Evolutionary conservation across 1,140 invertebrate species (phyloP), one percentile per base, ranked within the genome.

Genomic region (Stratiolaelaps scimitus): DNA sequence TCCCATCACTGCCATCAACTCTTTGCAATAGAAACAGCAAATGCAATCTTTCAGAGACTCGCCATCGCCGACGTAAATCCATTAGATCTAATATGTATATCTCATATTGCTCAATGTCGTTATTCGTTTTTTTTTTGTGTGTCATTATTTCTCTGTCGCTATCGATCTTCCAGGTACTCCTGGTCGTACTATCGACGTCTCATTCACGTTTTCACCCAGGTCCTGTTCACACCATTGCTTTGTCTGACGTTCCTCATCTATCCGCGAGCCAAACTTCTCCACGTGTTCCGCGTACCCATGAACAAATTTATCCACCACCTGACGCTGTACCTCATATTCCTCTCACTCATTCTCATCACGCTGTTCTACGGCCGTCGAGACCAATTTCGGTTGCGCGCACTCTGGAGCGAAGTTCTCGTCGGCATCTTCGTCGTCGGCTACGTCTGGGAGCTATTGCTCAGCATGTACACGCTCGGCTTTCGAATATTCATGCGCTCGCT

Each of bases 281-380:
- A 66, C 20, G 68, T 66, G 4, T 44, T 70, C 15, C 56, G 44
- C 30, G 69, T 70, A 7, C 69, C 69, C 45, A 44, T 70, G 23
- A 69, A 70, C 19, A 53, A 68, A 30, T 70, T 70, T 60, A 70
- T 70, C n/a, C 66, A 70, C 43, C 66, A 47, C 13, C 64, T 67
- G 2, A 67, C 68, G 10, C 66, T 68, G 7, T 70, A 70, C 28
- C 28, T 64, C 34, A 64, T 69, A 19, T 70, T 70, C 44, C 40
- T 70, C 10, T 66, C 30, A 45, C 30, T 70, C 1, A 64, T 70
- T 7, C 66, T 70, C 45, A 66, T 66, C 4, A 70, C 68, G 13
- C 64, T 70, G 1, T 40, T 70, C 13, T 66, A 69, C 46, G 69
- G 68, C n/a, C 4, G 53, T 43, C 66, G 66, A 60, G 26, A 69